Base-by-base conservation (phyloP, 1,140 invertebrate genomes). In the Pogonomyrmex californicus region DNA sequence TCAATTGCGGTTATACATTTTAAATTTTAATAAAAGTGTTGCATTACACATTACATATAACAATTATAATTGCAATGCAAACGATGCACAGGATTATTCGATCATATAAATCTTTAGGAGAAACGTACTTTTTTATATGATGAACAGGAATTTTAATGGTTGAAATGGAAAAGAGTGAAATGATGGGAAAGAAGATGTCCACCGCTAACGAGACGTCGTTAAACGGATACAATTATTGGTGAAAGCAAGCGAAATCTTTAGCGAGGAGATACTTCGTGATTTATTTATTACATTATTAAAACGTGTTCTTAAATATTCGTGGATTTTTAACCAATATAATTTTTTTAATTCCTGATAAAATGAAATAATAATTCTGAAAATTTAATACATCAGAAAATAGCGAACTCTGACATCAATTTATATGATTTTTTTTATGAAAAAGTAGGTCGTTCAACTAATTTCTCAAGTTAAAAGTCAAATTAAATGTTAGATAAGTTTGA, bases 141-240 rank as follows among this genome's bases (percentile, higher is more conserved):
- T 49, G 60, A 23, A 63, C 79, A 76, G 76, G 63, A 86, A 92
- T 92, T 89, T 91, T 92, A 92, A 92, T 92, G 88, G 66, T 54
- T 36, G 86, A 66, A 86, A 76, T 36, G 71, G 66, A 90, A 90
- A 86, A 87, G 75, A 83, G 79, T 65, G 86, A 86, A 90, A 89
- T 54, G 87, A 70, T 47, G 62, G 44, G 2, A 41, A 51, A 73
- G 73, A 85, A 91, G 86, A 88, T 87, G 76, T 87, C 63, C 65
- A 68, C 68, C 87, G 85, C 54, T 93, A 93, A 93, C 91, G 92
- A 93, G 86, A 79, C 78, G 87, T 92, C 92, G 88, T 91, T 92
- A 90, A 88, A 87, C 87, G 87, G 68, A 71, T 79, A 85, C 90
- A 92, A 92, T 93, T 93, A 92, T 92, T 88, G 91, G 85, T 85